Evolutionary conservation across 2,113 vertebrate genomes (phyloP), one percentile per base, ranked within the genome.

Genomic region (Phalacrocorax brasilianus): DNA sequence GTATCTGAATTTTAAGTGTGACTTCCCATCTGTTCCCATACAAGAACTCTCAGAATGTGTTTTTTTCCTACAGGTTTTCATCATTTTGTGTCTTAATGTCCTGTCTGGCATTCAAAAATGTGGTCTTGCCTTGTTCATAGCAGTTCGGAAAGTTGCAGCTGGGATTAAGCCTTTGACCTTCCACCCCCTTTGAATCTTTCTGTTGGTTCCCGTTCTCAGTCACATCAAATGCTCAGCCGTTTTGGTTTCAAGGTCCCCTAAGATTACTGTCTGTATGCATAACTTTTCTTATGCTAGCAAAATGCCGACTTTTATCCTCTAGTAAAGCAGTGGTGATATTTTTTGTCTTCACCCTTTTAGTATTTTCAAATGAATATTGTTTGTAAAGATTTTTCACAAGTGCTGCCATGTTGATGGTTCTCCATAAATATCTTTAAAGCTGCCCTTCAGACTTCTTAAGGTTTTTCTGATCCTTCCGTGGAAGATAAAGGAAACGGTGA

Each of bases 151-250:
- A n/a, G 38, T 40, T 95, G 52, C 38, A 78, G 23, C 44, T 78
- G 58, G 30, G 88, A 71, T 72, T 63, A 75, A 75, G 65, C 13
- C 53, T 78, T 89, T 91, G 74, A 71, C 52, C 26, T 78, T 77
- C 47, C 19, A 45, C 19, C 20, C 7, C 4, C 44, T 82, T 89
- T 81, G 47, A 61, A 30, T 71, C 40, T 70, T 66, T 61, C n/a
- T 56, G 0, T 63, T 62, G 52, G 13, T 87, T 85, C 56, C n/a
- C 2, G 0, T 75, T 91, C 53, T 63, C 58, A 72, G 42, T 56
- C 1, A 0, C 3, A 9, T 85, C 47, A 91, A 59, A 17, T 0
- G 0, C 52, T 40, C 1, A 0, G 6, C 61, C 0, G 0, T 55
- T 96, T 88, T 74, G 38, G 17, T 63, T 78, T 90, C 71, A 63